Evolutionary conservation across 2,113 vertebrate species (phyloP).

Genomic region (Chroicocephalus ridibundus): DNA sequence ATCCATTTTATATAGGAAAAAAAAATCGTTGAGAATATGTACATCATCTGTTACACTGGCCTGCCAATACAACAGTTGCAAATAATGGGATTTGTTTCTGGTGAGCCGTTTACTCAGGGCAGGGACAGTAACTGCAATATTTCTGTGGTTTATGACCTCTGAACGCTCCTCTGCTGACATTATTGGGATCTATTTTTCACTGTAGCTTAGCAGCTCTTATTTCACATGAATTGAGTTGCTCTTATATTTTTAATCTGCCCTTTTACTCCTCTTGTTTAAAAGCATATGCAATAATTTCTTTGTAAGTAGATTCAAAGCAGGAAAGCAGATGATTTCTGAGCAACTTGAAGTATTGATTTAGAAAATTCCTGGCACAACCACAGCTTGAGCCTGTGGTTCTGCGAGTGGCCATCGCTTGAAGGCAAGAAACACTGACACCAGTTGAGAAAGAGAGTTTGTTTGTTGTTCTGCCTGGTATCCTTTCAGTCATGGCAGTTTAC

Average conservation of each 20-base stretch:
- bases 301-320: conserved; percentile 6
- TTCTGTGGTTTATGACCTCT: background rate
- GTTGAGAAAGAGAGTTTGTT: background rate
- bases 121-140: background rate
- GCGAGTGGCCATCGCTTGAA: background rate
- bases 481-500: background rate
- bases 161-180: background rate
- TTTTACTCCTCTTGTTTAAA: background rate
- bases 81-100: background rate
- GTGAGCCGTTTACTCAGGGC: background rate
- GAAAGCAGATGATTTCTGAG: background rate
- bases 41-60: background rate
- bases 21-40: background rate
- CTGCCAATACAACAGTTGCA: background rate
- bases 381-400: background rate
- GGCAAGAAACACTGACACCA: background rate
- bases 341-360: background rate
- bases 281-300: background rate
- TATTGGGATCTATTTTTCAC: background rate
- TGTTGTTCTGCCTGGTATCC: background rate
- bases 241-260: background rate
- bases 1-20: background rate
- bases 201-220: background rate
- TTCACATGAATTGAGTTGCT: background rate
- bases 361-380: background rate